Evolutionary conservation across 2,797 vertebrate species (phyloP).

Genomic region (Poecilia wingei): DNA sequence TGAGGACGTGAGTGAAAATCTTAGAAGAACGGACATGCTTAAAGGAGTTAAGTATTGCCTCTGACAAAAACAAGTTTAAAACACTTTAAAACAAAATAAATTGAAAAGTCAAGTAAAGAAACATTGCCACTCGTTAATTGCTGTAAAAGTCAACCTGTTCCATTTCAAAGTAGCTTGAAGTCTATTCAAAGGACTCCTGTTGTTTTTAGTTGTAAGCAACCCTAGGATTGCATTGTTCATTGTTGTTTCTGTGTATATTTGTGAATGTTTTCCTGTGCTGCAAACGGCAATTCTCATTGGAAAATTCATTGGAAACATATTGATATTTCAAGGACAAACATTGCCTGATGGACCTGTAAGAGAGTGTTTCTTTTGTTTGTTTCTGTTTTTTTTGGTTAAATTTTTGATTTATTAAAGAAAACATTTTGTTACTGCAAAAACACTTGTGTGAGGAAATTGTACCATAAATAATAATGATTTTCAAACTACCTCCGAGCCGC

Average conservation of each 20-base stretch:
- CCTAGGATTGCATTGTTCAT: background rate
- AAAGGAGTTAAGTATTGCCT: background rate
- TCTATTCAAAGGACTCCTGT: slow-evolving; percentile 21
- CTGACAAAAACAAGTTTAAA: background rate
- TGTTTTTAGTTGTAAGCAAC: slow-evolving; percentile 29
- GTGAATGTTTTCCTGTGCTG: slow-evolving; percentile 29
- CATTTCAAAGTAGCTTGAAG: slow-evolving; percentile 7
- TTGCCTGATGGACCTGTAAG: slow-evolving; percentile 19
- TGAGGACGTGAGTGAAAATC: background rate
- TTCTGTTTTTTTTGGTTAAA: slow-evolving; percentile 38
- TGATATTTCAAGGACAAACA: slow-evolving; percentile 22
- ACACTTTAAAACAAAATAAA: background rate
- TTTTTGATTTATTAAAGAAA: slow-evolving; percentile 48
- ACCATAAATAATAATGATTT: slow-evolving; percentile 79
- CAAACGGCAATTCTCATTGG: slow-evolving; percentile 26
- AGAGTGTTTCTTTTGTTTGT: slow-evolving; percentile 23
- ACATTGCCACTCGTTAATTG: background rate
- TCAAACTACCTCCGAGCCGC: slow-evolving; percentile 54
- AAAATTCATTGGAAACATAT: slow-evolving; percentile 35
- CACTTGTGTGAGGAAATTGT: slow-evolving; percentile 56
- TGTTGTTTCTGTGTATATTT: slow-evolving; percentile 40
- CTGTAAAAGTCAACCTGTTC: background rate
- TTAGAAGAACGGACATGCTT: background rate
- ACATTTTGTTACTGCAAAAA: slow-evolving; percentile 53
- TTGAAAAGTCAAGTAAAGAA: background rate